phyloP scores from a whole-genome alignment of 37 sponge, comb jelly and placozoan species.

The Diacarnus erythraeanus region DNA sequence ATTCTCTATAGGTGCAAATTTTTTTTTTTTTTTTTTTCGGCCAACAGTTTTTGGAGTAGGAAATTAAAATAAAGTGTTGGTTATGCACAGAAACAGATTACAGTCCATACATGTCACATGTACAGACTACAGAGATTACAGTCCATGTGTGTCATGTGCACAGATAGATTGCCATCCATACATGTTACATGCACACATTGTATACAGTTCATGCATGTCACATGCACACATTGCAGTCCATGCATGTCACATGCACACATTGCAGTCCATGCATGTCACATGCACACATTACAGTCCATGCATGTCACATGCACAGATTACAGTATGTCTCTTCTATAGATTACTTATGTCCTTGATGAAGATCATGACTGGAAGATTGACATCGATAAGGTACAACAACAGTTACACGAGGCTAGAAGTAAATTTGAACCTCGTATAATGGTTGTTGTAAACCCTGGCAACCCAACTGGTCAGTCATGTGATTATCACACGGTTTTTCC shows the following conservation, averaged over 20 bases:
- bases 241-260: too few relatives aligned
- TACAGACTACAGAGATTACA: neutral
- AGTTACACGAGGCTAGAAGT: slow-evolving; percentile 35
- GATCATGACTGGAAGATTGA: slow-evolving; percentile 79
- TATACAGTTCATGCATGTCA: too few relatives aligned
- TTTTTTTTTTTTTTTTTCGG: too few relatives aligned
- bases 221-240: too few relatives aligned
- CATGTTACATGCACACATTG: slow-evolving; percentile 55
- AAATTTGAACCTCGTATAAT: slow-evolving; percentile 66
- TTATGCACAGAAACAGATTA: neutral
- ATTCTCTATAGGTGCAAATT: too few relatives aligned
- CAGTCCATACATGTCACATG: too few relatives aligned
- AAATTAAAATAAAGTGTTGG: neutral
- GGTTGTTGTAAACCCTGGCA: slow-evolving; percentile 95
- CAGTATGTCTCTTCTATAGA: slow-evolving; percentile 47
- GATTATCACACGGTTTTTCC: too few relatives aligned
- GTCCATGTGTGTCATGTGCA: slow-evolving; percentile 18
- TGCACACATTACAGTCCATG: too few relatives aligned
- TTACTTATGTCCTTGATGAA: slow-evolving; percentile 84
- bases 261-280: too few relatives aligned
- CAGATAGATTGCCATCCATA: slow-evolving; percentile 83
- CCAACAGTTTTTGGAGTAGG: too few relatives aligned
- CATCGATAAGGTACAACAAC: slow-evolving; percentile 42
- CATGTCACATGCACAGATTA: too few relatives aligned
- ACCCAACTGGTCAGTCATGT: slow-evolving; percentile 84